These are phyloP conservation scores for Apoda limacodes DNA, from an alignment of 2,888 invertebrate species.

Conservation along the genomic window DNA sequence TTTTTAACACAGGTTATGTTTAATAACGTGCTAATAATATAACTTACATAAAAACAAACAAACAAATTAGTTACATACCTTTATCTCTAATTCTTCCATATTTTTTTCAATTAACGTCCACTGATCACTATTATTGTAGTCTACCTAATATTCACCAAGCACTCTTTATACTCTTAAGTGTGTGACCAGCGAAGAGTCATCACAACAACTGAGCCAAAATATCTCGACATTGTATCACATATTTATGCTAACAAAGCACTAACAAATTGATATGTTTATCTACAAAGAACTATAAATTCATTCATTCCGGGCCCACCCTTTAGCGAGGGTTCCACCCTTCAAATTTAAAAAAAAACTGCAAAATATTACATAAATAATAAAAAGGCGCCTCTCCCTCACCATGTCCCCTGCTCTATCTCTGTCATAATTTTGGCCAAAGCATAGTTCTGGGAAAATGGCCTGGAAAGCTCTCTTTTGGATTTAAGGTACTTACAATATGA, in stretches of 20 bases:
- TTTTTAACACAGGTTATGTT: too few relatives aligned
- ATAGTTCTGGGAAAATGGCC: slow-evolving; percentile 63
- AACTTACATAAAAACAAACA: too few relatives aligned
- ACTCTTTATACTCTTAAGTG: too few relatives aligned
- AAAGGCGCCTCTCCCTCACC: slow-evolving; percentile 36
- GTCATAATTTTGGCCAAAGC: slow-evolving; percentile 54
- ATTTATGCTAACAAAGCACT: slow-evolving; percentile 62
- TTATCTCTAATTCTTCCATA: too few relatives aligned
- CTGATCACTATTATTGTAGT: too few relatives aligned
- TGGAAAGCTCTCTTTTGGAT: slow-evolving; percentile 31
- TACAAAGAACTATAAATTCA: slow-evolving; percentile 65
- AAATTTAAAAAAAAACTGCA: slow-evolving; percentile 63
- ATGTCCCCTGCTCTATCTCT: slow-evolving; percentile 30
- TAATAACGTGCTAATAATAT: too few relatives aligned
- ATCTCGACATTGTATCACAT: slow-evolving; percentile 54
- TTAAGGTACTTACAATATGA: too few relatives aligned
- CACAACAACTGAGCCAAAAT: slow-evolving; percentile 40
- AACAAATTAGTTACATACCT: too few relatives aligned
- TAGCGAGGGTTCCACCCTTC: slow-evolving; percentile 62
- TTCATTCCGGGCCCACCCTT: slow-evolving; percentile 61
- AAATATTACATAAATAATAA: slow-evolving; percentile 67
- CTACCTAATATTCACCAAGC: too few relatives aligned
- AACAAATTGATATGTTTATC: slow-evolving; percentile 71
- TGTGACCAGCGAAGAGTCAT: slow-evolving; percentile 42
- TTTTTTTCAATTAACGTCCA: too few relatives aligned